phyloP scores from a whole-genome alignment of 2,797 vertebrate species.

The Emydoidea blandingii region DNA sequence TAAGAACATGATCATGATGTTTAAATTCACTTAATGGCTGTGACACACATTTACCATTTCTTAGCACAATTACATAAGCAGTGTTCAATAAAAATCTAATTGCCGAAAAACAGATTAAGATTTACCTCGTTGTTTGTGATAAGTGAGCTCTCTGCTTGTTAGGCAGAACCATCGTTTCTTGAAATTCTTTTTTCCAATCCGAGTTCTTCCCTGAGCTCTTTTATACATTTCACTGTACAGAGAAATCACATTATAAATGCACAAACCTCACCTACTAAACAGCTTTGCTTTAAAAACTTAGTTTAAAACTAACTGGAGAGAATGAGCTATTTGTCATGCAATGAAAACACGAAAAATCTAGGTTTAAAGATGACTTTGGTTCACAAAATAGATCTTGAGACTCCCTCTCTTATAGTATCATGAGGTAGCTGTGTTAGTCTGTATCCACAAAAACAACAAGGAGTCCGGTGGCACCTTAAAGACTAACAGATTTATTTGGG shows the following conservation, averaged over 20 bases:
- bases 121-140: constrained; percentile 96
- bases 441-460: too few species aligned
- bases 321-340: background rate
- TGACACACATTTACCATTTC: background rate
- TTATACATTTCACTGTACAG: constrained; percentile 93
- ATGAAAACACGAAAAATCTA: background rate
- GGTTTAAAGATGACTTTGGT: background rate
- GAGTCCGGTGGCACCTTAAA: too few species aligned
- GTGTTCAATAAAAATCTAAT: background rate
- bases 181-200: constrained; percentile 93
- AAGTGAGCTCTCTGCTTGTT: constrained; percentile 94
- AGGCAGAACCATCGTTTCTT: constrained; percentile 96
- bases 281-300: background rate
- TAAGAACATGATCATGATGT: background rate
- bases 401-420: background rate
- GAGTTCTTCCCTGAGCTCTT: constrained; percentile 93
- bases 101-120: background rate
- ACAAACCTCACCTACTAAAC: background rate
- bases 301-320: background rate
- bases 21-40: background rate
- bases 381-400: background rate
- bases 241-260: background rate
- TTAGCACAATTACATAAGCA: background rate
- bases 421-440: too few species aligned
- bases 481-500: too few species aligned